A percentile compares a stretch with the other conserved stretches of the same genome.
Conservation (phyloP, 2,888 invertebrate species). For the Drosophila phalerata region DNA sequence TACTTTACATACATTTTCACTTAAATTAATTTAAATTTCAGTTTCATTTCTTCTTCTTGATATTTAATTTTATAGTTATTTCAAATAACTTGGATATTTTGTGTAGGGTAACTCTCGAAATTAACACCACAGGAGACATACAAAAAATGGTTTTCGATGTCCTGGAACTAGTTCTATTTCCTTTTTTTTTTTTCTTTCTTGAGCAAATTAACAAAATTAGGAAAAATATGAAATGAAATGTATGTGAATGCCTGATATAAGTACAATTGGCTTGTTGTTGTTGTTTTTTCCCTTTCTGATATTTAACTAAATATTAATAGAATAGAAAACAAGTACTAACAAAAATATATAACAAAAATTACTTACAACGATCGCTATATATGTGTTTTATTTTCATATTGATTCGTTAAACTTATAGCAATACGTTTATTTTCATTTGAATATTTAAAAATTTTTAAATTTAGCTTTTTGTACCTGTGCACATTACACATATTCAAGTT, state of each 20-base stretch:
- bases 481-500: constrained; percentile 64
- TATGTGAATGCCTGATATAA: constrained; percentile 51
- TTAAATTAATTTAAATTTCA: constrained; percentile 39
- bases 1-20: constrained; percentile 51
- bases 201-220: constrained; percentile 25
- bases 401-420: constrained; percentile 29
- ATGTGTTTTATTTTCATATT: constrained; percentile 25
- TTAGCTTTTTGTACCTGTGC: constrained; percentile 74
- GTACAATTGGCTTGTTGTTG: constrained; percentile 77
- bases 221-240: constrained; percentile 29
- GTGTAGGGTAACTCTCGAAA: constrained; percentile 29
- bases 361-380: constrained; percentile 60
- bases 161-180: constrained; percentile 18
- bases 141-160: constrained; percentile 11
- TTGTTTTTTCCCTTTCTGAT: constrained; percentile 33
- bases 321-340: constrained; percentile 82
- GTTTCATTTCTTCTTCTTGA: constrained; percentile 17
- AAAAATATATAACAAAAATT: constrained; percentile 82
- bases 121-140: constrained; percentile 9
- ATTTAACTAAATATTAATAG: constrained; percentile 78
- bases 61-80: constrained; percentile 78
- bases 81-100: constrained; percentile 76
- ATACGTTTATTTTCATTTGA: constrained; percentile 40
- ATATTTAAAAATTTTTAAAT: constrained; percentile 49
- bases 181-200: constrained; percentile 20